Evolutionary conservation across 1,140 invertebrate genomes (phyloP), one percentile per base, ranked within the genome.

Genomic region (Leptinotarsa lineolata): DNA sequence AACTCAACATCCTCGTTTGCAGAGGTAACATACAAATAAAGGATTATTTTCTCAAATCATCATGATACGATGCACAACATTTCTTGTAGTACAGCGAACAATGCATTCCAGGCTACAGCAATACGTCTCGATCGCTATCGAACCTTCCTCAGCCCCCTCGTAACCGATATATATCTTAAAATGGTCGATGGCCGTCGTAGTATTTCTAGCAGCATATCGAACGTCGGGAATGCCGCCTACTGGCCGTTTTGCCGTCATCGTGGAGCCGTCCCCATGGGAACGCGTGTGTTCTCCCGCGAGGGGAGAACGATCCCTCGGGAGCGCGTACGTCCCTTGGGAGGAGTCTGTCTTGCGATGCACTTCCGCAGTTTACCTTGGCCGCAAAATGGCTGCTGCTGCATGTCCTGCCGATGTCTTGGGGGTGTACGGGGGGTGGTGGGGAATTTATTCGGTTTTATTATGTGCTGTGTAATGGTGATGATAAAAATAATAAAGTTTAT

Each of bases 261-360:
- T 75, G 72, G 70, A 72, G 76, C 77, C 77, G 84, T 85, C 84
- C 84, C 84, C 84, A 85, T 85, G 84, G 84, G 84, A 85, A 85
- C 84, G 83, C 81, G 78, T 82, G 79, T 78, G 81, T 77, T 77
- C 77, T 18, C 69, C 48, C 64, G 70, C 74, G 77, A 78, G 76
- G 68, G 77, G 69, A 72, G 74, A 72, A 70, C 71, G 76, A 45
- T 78, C 79, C 78, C 81, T 46, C 48, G 80, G 80, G 78, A 79
- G 72, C 77, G 75, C 79, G 74, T 75, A 69, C 78, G 81, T 80
- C 84, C 83, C 83, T 70, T 74, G 83, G 83, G 83, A 84, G 82
- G 81, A 83, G 81, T 82, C 79, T 83, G 79, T 80, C 79, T 83
- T 83, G 79, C 77, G 73, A 78, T 83, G 80, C 80, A 80, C 77